Evolutionary conservation across 2,113 vertebrate species (phyloP).

Genomic region (Propithecus coquereli): DNA sequence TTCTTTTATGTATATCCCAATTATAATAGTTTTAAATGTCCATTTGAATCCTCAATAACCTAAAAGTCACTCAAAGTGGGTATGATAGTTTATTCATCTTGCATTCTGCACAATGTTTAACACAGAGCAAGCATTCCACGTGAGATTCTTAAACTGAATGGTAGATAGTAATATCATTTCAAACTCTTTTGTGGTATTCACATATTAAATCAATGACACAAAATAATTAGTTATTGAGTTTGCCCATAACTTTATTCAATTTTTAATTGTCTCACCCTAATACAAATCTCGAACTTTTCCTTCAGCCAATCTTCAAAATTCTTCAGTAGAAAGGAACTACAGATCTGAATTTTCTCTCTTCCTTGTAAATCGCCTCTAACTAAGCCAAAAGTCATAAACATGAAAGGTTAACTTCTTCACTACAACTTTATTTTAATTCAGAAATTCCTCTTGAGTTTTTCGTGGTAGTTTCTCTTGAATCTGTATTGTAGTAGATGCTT

Average conservation of each 20-base stretch:
- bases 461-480: neutral
- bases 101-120: neutral
- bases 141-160: neutral
- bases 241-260: neutral
- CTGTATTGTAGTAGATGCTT: neutral
- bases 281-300: neutral
- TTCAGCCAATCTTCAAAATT: neutral
- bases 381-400: neutral
- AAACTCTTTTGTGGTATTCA: neutral
- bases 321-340: neutral
- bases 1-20: neutral
- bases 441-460: neutral
- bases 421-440: neutral
- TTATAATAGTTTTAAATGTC: neutral
- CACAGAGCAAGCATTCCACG: neutral
- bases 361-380: neutral
- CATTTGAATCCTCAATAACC: neutral
- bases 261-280: neutral
- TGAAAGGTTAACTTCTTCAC: neutral
- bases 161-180: neutral
- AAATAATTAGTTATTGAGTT: neutral
- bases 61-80: neutral
- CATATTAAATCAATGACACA: neutral
- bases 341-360: neutral
- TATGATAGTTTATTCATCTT: neutral